These are phyloP conservation scores for Heliconius charithonia DNA, from an alignment of 2,888 invertebrate genomes.

Conservation along the genomic window DNA sequence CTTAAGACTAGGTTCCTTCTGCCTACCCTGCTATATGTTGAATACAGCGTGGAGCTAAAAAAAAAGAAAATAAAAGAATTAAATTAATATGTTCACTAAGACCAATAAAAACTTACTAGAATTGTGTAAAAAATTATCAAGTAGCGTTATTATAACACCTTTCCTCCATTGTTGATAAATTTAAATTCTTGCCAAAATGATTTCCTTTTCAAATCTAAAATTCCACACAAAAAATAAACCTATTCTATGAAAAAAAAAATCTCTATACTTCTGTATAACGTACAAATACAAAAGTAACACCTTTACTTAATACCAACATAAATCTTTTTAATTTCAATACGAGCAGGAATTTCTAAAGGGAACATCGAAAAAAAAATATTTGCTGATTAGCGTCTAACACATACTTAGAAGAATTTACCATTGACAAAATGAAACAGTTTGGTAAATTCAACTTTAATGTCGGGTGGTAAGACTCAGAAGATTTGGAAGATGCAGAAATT, in stretches of 20 bases:
- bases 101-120: no score
- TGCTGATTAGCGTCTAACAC: constrained; percentile 19
- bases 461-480: not conserved
- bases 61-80: no score
- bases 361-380: constrained; percentile 4
- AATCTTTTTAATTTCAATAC: constrained; percentile 17
- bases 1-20: not conserved
- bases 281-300: constrained; percentile 17
- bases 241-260: not conserved
- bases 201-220: not conserved
- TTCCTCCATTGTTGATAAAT: not conserved
- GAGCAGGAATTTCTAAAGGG: not conserved
- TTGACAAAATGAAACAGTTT: not conserved
- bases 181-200: not conserved
- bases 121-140: no score
- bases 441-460: not conserved
- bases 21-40: not conserved
- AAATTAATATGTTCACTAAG: no score
- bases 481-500: not conserved
- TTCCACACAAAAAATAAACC: not conserved
- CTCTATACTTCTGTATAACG: not conserved
- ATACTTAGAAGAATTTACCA: not conserved
- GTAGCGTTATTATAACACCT: not conserved
- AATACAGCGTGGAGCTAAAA: no score
- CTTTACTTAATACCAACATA: constrained; percentile 21